Conservation (phyloP, 2,888 invertebrate species). For the Zonitis immaculata region DNA sequence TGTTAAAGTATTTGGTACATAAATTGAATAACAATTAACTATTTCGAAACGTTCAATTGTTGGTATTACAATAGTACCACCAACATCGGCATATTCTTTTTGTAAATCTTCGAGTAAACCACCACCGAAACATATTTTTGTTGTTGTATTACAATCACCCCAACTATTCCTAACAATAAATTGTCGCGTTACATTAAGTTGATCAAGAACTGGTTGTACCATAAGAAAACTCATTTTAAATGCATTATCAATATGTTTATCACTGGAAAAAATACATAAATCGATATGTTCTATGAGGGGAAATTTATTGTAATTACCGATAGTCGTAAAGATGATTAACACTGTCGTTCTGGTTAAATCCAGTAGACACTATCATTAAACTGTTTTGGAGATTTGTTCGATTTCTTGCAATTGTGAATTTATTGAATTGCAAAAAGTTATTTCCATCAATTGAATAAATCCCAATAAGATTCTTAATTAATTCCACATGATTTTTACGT, state of each 20-base stretch:
- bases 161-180: background rate
- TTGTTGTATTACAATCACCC: background rate
- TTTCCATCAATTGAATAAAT: background rate
- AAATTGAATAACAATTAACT: no score
- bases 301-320: background rate
- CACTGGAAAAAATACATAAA: no score
- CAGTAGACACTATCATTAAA: background rate
- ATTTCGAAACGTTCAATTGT: background rate
- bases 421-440: background rate
- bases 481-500: background rate
- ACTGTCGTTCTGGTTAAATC: background rate
- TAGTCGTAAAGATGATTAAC: background rate
- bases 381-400: background rate
- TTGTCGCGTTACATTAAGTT: background rate
- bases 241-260: background rate
- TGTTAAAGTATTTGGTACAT: constrained; percentile 4
- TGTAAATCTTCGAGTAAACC: constrained; percentile 57
- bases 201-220: background rate
- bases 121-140: constrained; percentile 19
- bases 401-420: background rate
- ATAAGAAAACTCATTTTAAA: no score
- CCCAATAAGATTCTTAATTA: background rate
- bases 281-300: no score
- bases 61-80: constrained; percentile 43
- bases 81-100: constrained; percentile 53